Evolutionary conservation across 2,888 invertebrate species (phyloP).

Genomic region (Alcis repandata): DNA sequence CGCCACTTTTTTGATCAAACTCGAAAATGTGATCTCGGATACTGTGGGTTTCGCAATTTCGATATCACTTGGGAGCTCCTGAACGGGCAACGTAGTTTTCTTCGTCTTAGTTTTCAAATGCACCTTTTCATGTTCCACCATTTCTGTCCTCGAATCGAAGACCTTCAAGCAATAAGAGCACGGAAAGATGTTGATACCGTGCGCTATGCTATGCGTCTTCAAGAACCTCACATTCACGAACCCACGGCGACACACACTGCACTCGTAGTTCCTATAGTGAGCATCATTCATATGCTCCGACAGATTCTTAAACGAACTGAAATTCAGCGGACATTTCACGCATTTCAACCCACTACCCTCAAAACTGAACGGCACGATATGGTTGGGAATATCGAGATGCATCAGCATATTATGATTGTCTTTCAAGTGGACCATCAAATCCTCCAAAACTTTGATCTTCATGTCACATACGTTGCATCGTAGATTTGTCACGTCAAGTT

Average conservation of each 20-base stretch:
- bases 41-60: background rate
- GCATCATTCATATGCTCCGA: conserved; percentile 68
- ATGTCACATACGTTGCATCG: conserved; percentile 61
- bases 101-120: background rate
- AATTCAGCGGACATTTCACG: conserved; percentile 59
- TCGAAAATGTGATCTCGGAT: background rate
- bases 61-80: background rate
- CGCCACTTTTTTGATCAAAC: background rate
- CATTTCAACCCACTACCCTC: conserved; percentile 58
- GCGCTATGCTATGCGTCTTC: conserved; percentile 53
- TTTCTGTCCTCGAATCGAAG: background rate
- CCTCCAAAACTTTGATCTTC: conserved; percentile 54
- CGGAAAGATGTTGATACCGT: conserved; percentile 46
- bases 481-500: conserved; percentile 67
- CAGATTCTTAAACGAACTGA: conserved; percentile 63
- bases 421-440: conserved; percentile 58
- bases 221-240: conserved; percentile 58
- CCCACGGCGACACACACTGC: conserved; percentile 61
- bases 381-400: conserved; percentile 63
- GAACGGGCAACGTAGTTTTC: too few relatives aligned
- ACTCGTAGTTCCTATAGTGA: conserved; percentile 70
- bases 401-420: conserved; percentile 55
- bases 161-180: conserved; percentile 34
- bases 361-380: conserved; percentile 72
- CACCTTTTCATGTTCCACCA: conserved; percentile 2